Evolutionary conservation across 2,888 invertebrate species (phyloP).

Genomic region (Phaonia tiefii): DNA sequence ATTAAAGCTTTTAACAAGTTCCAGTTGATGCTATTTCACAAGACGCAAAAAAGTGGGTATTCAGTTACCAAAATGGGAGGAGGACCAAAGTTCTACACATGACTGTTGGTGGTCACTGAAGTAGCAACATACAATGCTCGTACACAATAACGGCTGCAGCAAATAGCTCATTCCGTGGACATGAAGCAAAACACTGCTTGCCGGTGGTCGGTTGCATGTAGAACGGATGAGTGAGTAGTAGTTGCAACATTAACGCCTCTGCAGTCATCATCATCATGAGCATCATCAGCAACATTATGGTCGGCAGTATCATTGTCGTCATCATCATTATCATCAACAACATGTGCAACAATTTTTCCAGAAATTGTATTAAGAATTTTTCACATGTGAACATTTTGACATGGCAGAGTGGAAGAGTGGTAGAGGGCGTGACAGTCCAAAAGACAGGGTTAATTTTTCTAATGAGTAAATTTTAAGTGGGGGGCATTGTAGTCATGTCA

Average conservation of each 20-base stretch:
- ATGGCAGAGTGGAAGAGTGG: too few species aligned
- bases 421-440: too few species aligned
- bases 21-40: conserved; percentile 14
- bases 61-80: conserved; percentile 26
- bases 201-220: conserved; percentile 46
- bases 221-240: neutral
- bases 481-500: neutral
- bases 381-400: too few species aligned
- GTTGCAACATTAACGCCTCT: conserved; percentile 30
- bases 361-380: too few species aligned
- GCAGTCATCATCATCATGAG: neutral
- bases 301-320: too few species aligned
- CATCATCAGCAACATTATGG: neutral
- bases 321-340: neutral
- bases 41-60: conserved; percentile 1
- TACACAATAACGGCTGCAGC: neutral
- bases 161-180: too few species aligned
- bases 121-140: neutral
- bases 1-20: conserved; percentile 56
- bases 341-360: conserved; percentile 7
- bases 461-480: too few species aligned
- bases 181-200: conserved; percentile 25
- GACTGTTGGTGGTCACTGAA: neutral
- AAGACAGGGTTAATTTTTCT: too few species aligned
- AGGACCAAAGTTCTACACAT: neutral